These are phyloP conservation scores for Galaxias olidus DNA, from an alignment of 2,797 vertebrate species.

Conservation along the genomic window DNA sequence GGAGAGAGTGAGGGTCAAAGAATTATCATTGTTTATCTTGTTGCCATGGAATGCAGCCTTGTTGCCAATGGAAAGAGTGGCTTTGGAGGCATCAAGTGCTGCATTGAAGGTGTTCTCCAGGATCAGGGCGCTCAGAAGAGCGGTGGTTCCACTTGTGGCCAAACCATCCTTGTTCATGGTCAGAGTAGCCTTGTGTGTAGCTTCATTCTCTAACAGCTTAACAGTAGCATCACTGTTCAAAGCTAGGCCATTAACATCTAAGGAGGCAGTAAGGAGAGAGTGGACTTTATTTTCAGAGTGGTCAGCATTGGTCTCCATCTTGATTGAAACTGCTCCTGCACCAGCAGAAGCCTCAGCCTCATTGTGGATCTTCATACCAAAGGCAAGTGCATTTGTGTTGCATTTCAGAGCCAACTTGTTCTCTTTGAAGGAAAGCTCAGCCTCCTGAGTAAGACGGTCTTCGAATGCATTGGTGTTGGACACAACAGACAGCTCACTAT, in stretches of 20 bases:
- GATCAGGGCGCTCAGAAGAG: slow-evolving; percentile 76
- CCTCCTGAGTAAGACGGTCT: slow-evolving; percentile 76
- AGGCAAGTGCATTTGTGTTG: slow-evolving; percentile 74
- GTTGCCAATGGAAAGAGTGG: slow-evolving; percentile 74
- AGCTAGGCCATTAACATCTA: slow-evolving; percentile 79
- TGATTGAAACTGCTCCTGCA: slow-evolving; percentile 70
- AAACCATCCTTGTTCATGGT: slow-evolving; percentile 80
- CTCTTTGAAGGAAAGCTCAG: slow-evolving; percentile 77
- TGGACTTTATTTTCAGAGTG: slow-evolving; percentile 71
- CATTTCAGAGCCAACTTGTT: slow-evolving; percentile 78
- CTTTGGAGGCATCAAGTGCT: slow-evolving; percentile 75
- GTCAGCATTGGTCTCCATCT: slow-evolving; percentile 78
- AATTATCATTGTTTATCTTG: slow-evolving; percentile 80
- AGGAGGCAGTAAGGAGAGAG: slow-evolving; percentile 75
- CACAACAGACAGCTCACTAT: slow-evolving; percentile 71
- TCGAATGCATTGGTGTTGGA: slow-evolving; percentile 80
- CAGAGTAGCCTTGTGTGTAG: slow-evolving; percentile 81
- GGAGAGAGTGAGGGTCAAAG: slow-evolving; percentile 75
- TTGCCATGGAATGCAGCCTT: slow-evolving; percentile 77
- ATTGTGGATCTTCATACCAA: slow-evolving; percentile 73
- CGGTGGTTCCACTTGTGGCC: slow-evolving; percentile 79
- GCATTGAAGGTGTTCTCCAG: slow-evolving; percentile 83
- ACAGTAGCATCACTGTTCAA: slow-evolving; percentile 78
- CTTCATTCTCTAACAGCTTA: slow-evolving; percentile 77
- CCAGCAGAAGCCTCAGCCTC: slow-evolving; percentile 78